A percentile compares a stretch with the other conserved stretches of the same genome.
Conservation (phyloP, 2,113 vertebrate genomes). For the Camelus dromedarius region DNA sequence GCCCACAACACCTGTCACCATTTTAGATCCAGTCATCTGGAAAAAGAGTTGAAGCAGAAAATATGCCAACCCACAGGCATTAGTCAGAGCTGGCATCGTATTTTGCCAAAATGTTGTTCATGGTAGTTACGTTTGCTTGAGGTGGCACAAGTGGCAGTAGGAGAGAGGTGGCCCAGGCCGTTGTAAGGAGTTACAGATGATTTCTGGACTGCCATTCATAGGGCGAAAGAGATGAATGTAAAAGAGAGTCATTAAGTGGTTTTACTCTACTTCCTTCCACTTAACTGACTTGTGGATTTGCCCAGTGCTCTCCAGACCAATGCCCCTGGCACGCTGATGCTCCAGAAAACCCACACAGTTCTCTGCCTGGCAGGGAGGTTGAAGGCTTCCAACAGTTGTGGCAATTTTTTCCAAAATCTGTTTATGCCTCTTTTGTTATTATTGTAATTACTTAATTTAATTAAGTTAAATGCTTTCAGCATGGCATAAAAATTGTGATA, state of each 20-base stretch:
- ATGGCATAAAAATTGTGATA: neutral
- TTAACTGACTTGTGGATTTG: neutral
- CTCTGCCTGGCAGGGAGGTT: neutral
- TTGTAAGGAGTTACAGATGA: neutral
- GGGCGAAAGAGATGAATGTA: neutral
- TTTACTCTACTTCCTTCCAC: neutral
- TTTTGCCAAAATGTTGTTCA: neutral
- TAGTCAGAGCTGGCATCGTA: neutral
- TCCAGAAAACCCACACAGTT: neutral
- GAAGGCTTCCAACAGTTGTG: neutral
- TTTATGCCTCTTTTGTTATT: neutral
- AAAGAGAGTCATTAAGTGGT: neutral
- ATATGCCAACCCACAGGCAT: neutral
- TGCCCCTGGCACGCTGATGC: fast-evolving
- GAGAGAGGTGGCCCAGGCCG: neutral
- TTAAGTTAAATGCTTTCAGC: neutral
- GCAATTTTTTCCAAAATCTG: neutral
- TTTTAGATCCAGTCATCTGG: conserved; percentile 36
- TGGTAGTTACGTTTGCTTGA: neutral
- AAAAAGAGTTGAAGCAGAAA: conserved; percentile 38
- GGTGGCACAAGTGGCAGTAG: neutral
- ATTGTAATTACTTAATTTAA: neutral
- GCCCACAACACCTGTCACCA: neutral
- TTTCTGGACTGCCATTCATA: neutral
- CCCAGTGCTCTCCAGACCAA: neutral